A percentile compares a stretch with the other conserved stretches of the same genome.
These are phyloP conservation scores for Micronycteris hirsuta DNA, from an alignment of 2,113 vertebrate species.

Conservation along the genomic window DNA sequence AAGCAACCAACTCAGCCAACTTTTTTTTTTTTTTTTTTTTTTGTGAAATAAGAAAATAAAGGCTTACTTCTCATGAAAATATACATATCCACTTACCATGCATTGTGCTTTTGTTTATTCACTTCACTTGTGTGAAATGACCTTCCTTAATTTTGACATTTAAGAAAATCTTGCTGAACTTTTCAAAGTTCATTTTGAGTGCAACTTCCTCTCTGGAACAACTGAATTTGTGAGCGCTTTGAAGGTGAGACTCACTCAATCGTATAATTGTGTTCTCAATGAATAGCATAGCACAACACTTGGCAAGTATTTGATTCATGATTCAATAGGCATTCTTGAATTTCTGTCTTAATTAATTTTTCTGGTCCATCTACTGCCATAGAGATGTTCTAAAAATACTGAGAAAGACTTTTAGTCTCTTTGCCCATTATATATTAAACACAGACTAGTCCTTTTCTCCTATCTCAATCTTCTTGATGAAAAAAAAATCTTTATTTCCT, in stretches of 20 bases:
- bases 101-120: background rate
- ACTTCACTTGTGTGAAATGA: background rate
- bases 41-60: background rate
- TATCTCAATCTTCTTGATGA: background rate
- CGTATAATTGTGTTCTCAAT: background rate
- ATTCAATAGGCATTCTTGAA: background rate
- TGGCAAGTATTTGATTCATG: background rate
- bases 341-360: constrained; percentile 1
- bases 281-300: background rate
- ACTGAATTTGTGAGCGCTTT: background rate
- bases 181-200: background rate
- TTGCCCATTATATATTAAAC: background rate
- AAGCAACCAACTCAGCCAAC: background rate
- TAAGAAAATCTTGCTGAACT: background rate
- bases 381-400: background rate
- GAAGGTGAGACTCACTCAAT: background rate
- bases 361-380: background rate
- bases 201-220: background rate
- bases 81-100: background rate
- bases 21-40: no score
- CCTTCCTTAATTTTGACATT: background rate
- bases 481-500: background rate
- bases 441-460: background rate
- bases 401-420: background rate
- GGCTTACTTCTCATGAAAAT: background rate